Percentiles rank a stretch among this genome's conserved stretches.
Evolutionary conservation across 2,113 vertebrate species (phyloP).

Genomic region (Anhinga rufa): DNA sequence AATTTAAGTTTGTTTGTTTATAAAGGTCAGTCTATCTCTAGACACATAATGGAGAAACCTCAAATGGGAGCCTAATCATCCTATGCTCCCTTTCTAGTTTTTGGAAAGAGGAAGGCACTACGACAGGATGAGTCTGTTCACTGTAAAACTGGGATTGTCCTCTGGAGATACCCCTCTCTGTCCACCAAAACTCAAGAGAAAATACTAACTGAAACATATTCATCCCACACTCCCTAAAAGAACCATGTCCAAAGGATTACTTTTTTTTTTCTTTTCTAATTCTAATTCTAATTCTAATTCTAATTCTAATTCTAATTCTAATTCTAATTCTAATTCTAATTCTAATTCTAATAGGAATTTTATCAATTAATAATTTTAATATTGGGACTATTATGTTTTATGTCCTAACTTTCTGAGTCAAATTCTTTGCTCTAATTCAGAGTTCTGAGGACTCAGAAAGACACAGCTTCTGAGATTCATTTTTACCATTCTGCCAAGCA

Average conservation of each 20-base stretch:
- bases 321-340: background rate
- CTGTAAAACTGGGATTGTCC: background rate
- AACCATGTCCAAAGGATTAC: background rate
- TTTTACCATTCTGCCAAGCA: background rate
- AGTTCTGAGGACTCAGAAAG: background rate
- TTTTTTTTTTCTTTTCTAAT: background rate
- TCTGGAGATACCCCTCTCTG: background rate
- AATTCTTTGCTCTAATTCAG: background rate
- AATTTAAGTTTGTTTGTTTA: background rate
- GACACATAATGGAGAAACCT: background rate
- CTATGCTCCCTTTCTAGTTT: background rate
- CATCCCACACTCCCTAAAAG: background rate
- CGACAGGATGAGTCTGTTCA: background rate
- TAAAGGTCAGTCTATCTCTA: background rate
- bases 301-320: too few species aligned
- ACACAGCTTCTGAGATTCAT: background rate
- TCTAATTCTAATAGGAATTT: background rate
- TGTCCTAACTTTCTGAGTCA: background rate
- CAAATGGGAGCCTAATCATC: background rate
- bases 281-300: too few species aligned
- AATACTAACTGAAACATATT: background rate
- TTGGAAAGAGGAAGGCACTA: background rate
- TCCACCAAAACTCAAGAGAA: background rate
- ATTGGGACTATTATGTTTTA: background rate
- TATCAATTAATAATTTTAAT: background rate